Evolutionary conservation across 64 coral and sea anemone species (phyloP).

Genomic region (Catalaphyllia jardinei): DNA sequence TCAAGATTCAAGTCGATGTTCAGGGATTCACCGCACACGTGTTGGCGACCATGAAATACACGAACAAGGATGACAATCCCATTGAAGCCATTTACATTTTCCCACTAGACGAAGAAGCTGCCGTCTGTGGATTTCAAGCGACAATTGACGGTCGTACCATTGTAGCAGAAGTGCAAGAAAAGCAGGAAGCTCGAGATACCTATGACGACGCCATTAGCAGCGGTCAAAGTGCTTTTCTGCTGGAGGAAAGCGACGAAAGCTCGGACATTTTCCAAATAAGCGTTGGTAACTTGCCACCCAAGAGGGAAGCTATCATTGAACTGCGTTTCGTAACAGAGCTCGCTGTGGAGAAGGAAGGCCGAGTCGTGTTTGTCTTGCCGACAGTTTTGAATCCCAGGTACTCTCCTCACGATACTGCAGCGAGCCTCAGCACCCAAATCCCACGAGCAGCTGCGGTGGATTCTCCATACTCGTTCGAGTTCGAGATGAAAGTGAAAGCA

Average conservation of each 20-base stretch:
- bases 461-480: constrained; percentile 68
- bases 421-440: constrained; percentile 23
- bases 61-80: constrained; percentile 50
- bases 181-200: constrained; percentile 79
- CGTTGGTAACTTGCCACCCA: constrained; percentile 80
- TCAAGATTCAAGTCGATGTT: constrained; percentile 41
- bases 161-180: constrained; percentile 74
- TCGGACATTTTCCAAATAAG: constrained; percentile 88
- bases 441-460: constrained; percentile 15
- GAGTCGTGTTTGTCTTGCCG: constrained; percentile 78
- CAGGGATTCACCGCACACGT: constrained; percentile 69
- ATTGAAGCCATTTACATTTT: constrained; percentile 64
- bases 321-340: constrained; percentile 39
- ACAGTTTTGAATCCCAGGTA: constrained; percentile 87
- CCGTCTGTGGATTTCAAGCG: constrained; percentile 67
- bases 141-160: constrained; percentile 65
- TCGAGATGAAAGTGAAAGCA: constrained; percentile 73
- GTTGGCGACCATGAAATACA: constrained; percentile 44
- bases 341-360: constrained; percentile 47
- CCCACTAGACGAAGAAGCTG: constrained; percentile 58
- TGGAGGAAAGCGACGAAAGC: constrained; percentile 85
- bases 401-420: constrained; percentile 6
- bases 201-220: constrained; percentile 84
- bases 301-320: constrained; percentile 41
- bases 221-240: constrained; percentile 64